phyloP scores from a whole-genome alignment of 64 coral and sea anemone species.

The Pocillopora verrucosa region DNA sequence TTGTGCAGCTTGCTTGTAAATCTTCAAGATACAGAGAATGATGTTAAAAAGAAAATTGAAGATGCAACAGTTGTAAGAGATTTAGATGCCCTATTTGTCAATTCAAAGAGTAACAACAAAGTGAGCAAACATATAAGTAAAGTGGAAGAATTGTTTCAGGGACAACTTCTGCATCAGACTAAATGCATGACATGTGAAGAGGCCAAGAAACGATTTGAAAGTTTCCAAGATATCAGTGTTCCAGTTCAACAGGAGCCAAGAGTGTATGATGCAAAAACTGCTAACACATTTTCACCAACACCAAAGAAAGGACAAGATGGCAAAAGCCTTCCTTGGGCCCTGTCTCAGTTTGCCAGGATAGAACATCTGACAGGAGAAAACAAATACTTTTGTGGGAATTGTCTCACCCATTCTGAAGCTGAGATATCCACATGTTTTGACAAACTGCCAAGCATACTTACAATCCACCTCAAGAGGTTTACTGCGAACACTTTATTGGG shows the following conservation, averaged over 20 bases:
- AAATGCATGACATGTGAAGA: slow-evolving; percentile 96
- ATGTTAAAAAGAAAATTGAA: slow-evolving; percentile 38
- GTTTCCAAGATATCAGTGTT: slow-evolving; percentile 97
- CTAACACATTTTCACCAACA: slow-evolving; percentile 54
- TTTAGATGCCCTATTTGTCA: neutral
- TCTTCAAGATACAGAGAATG: slow-evolving; percentile 74
- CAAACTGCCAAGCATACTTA: slow-evolving; percentile 77
- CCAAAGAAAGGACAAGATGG: slow-evolving; percentile 58
- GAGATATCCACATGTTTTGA: slow-evolving; percentile 96
- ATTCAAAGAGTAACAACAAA: neutral
- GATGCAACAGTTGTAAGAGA: neutral
- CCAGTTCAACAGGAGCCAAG: slow-evolving; percentile 67
- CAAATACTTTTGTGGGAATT: slow-evolving; percentile 98
- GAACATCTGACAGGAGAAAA: slow-evolving; percentile 89
- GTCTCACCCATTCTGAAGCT: slow-evolving; percentile 82
- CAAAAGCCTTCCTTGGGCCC: slow-evolving; percentile 74
- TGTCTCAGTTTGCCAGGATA: slow-evolving; percentile 91
- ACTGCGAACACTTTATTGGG: slow-evolving; percentile 57
- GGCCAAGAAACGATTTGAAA: slow-evolving; percentile 77
- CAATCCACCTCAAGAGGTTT: slow-evolving; percentile 95
- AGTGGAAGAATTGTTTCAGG: slow-evolving; percentile 84
- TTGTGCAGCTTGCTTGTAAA: slow-evolving; percentile 78
- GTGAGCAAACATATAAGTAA: neutral
- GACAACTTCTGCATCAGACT: slow-evolving; percentile 78
- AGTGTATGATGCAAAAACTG: slow-evolving; percentile 28